These are phyloP conservation scores for Clarias platycephalus DNA, from an alignment of 2,797 vertebrate genomes.

Conservation along the genomic window DNA sequence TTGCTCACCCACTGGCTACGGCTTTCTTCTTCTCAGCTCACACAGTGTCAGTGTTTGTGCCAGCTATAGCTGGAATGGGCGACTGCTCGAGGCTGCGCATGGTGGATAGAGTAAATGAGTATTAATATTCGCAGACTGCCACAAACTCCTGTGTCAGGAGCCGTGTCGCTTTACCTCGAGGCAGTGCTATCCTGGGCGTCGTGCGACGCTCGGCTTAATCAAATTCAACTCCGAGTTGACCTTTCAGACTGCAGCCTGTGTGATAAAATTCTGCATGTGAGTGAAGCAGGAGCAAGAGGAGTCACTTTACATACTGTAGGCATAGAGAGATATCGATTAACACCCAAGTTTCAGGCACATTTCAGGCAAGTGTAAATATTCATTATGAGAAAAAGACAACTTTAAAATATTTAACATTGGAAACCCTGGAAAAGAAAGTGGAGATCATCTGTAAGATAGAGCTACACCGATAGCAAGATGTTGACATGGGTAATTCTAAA, in stretches of 20 bases:
- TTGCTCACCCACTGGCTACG: constrained; percentile 10
- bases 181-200: not conserved
- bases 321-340: constrained; percentile 2
- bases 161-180: not conserved
- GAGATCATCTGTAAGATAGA: not conserved
- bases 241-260: not conserved
- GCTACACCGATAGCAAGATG: not conserved
- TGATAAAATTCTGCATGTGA: constrained; percentile 7
- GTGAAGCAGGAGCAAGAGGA: not conserved
- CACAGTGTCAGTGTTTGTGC: constrained; percentile 22
- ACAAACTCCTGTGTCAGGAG: not conserved
- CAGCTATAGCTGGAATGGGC: constrained; percentile 15
- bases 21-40: constrained; percentile 14
- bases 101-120: constrained; percentile 5
- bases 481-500: not conserved
- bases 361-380: not conserved
- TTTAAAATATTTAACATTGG: not conserved
- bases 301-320: not conserved
- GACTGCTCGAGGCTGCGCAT: constrained; percentile 14
- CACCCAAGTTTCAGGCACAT: too few species aligned
- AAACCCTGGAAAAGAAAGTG: too few species aligned
- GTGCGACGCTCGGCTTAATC: not conserved
- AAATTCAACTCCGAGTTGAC: constrained; percentile 22
- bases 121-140: constrained; percentile 19
- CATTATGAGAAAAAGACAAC: not conserved